These are phyloP conservation scores for Piliocolobus tephrosceles DNA, from an alignment of 2,113 vertebrate genomes.

Conservation along the genomic window DNA sequence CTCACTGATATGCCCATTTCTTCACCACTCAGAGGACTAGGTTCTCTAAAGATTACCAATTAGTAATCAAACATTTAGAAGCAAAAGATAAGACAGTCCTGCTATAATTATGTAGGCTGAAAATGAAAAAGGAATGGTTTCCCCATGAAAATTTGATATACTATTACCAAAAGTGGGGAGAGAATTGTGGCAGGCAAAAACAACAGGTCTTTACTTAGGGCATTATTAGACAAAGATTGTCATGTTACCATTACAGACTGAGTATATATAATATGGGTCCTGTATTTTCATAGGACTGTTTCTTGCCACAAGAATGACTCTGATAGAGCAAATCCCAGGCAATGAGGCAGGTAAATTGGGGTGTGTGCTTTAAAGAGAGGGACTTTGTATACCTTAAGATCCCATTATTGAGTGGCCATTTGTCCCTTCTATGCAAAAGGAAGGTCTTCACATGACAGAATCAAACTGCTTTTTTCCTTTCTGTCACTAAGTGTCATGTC, in stretches of 20 bases:
- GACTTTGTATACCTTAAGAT: background rate
- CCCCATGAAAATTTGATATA: background rate
- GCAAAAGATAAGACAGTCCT: background rate
- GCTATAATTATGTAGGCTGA: background rate
- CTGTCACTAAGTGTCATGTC: background rate
- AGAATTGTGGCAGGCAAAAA: background rate
- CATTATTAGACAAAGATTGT: background rate
- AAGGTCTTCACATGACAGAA: background rate
- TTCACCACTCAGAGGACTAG: background rate
- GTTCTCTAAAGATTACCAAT: background rate
- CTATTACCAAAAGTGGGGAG: background rate
- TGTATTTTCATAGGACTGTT: background rate
- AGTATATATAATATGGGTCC: too few relatives aligned
- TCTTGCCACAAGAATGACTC: background rate
- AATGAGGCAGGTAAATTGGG: background rate
- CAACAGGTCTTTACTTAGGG: background rate
- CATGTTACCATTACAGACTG: background rate
- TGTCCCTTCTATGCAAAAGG: background rate
- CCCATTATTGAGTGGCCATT: background rate
- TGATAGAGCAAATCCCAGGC: background rate
- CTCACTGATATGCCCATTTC: background rate
- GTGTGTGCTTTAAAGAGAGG: background rate
- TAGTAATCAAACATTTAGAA: background rate
- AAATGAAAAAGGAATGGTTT: background rate
- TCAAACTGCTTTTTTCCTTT: background rate